Evolutionary conservation across 2,113 vertebrate species (phyloP), one percentile per base, ranked within the genome.

Genomic region (Syngnathus typhle): DNA sequence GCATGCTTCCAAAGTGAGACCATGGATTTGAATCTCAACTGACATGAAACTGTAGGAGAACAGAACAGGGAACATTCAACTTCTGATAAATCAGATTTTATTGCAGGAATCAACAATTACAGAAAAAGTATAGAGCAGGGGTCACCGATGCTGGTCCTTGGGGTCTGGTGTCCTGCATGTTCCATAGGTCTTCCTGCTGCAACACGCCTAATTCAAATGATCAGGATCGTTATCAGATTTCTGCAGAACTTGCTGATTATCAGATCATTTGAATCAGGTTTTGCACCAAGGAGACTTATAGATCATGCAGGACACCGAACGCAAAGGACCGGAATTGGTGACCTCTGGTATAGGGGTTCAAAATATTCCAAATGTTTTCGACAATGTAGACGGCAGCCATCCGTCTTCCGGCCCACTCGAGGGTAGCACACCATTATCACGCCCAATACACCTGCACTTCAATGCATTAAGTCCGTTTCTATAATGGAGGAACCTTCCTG

Each of bases 401-500:
- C 76, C 83, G 68, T 77, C 78, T 47, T 43, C 67, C 71, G 13
- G 63, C 70, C 68, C 73, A 68, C 67, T 65, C 64, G 52, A 67
- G 51, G 51, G 80, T 64, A 76, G 80, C 67, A 68, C 15, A 43
- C 82, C 72, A 74, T 46, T 70, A 76, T 74, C 74, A 62, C 69
- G 75, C 80, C 75, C 80, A 84, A 85, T 82, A 84, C 85, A 84
- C 83, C 83, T 70, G 16, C 87, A 87, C 80, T 88, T 84, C 71
- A 49, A 80, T 84, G 80, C 80, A 87, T 77, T 82, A 85, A 89
- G 87, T 89, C 84, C 76, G 83, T 85, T 84, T 69, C 77, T 69
- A 62, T 41, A 81, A 82, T 71, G 75, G 78, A 56, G 64, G 36
- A 65, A 71, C 65, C 67, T 5, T 44, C 78, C 56, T 1, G 64